Evolutionary conservation across 2,797 vertebrate genomes (phyloP).

Genomic region (Melanotaenia boesemani): DNA sequence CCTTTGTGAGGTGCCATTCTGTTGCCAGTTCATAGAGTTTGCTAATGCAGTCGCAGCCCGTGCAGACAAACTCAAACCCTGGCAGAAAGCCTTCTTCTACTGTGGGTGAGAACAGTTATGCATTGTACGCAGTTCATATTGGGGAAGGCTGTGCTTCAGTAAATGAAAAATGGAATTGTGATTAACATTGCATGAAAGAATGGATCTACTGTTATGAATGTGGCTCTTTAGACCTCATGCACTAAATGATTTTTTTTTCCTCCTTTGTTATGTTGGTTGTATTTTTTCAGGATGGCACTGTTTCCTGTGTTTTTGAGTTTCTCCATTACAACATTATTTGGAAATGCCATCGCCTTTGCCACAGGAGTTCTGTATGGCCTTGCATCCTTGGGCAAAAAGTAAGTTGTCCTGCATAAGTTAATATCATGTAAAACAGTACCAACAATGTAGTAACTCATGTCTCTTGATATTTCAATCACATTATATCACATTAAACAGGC

Average conservation of each 20-base stretch:
- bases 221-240: not conserved
- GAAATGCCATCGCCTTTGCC: constrained; percentile 93
- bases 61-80: constrained; percentile 90
- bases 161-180: constrained; percentile 9
- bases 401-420: constrained; percentile 55
- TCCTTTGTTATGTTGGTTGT: not conserved
- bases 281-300: constrained; percentile 88
- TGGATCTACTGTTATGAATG: not conserved
- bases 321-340: constrained; percentile 92
- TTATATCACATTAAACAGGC: constrained; percentile 42
- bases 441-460: constrained; percentile 28
- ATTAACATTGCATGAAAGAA: constrained; percentile 1
- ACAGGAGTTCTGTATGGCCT: constrained; percentile 97
- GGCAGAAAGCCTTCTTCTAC: constrained; percentile 97
- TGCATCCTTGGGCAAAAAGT: constrained; percentile 95
- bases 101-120: constrained; percentile 88
- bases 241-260: constrained; percentile 7
- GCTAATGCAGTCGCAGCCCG: constrained; percentile 87
- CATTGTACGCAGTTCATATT: not conserved
- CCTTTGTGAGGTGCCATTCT: constrained; percentile 96
- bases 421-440: not conserved
- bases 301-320: constrained; percentile 90
- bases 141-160: not conserved
- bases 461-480: constrained; percentile 30
- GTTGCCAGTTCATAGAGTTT: constrained; percentile 97